These are phyloP conservation scores for Catharus bicknelli DNA, from an alignment of 2,113 vertebrate genomes.

Conservation along the genomic window DNA sequence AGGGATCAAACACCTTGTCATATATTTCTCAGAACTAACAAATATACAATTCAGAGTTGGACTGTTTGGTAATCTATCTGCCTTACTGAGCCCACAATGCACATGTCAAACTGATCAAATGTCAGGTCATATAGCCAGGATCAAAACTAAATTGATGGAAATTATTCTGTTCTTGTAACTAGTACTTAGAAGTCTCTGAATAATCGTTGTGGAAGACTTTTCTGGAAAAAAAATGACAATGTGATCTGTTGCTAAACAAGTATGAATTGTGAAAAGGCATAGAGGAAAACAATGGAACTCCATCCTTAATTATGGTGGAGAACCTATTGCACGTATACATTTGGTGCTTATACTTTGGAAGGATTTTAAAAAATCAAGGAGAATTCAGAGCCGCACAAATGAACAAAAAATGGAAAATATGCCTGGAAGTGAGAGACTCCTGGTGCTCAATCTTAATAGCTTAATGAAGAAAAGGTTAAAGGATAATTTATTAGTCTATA, in stretches of 20 bases:
- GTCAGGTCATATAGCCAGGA: neutral
- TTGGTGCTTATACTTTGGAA: neutral
- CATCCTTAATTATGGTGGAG: neutral
- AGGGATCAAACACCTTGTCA: neutral
- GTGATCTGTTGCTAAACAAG: neutral
- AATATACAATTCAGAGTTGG: neutral
- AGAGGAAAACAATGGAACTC: neutral
- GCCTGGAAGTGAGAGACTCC: slow-evolving; percentile 51
- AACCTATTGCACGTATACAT: neutral
- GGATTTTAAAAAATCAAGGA: neutral
- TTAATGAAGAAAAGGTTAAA: slow-evolving; percentile 66
- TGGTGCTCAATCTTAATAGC: slow-evolving; percentile 56
- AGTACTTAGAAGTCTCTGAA: neutral
- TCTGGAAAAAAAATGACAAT: neutral
- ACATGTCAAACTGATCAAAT: neutral
- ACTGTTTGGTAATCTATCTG: neutral
- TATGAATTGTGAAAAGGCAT: neutral
- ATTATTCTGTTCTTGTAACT: neutral
- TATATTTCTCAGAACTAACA: neutral
- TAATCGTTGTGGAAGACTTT: neutral
- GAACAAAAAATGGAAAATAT: slow-evolving; percentile 38
- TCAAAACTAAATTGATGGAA: neutral
- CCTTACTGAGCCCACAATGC: neutral
- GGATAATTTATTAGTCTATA: slow-evolving; percentile 66
- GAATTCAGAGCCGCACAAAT: neutral